These are phyloP conservation scores for Parelbella ahira DNA, from an alignment of 2,888 invertebrate species.

Conservation along the genomic window DNA sequence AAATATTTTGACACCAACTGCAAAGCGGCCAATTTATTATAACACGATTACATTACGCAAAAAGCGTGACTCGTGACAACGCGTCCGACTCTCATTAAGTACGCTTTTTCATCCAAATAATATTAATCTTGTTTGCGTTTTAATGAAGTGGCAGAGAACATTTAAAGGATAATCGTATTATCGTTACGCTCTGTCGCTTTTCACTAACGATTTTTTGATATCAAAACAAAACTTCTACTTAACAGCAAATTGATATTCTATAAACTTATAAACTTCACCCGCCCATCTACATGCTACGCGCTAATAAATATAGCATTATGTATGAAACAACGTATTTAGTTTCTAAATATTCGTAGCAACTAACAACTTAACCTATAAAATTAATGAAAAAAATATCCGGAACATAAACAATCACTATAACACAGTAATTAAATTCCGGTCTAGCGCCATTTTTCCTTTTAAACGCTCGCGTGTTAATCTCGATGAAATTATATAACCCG, in stretches of 20 bases:
- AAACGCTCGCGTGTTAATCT: constrained; percentile 12
- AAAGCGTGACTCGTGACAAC: constrained; percentile 17
- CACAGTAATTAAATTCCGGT: constrained; percentile 17
- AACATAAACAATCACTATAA: constrained; percentile 9
- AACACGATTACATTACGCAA: constrained; percentile 17
- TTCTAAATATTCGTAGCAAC: not conserved
- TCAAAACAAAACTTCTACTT: constrained; percentile 4
- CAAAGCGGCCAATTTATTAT: constrained; percentile 16
- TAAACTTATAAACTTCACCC: too few species aligned
- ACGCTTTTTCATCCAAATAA: constrained; percentile 18
- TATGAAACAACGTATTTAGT: too few species aligned
- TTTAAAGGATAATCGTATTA: constrained; percentile 25
- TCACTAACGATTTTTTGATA: constrained; percentile 14
- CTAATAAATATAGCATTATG: too few species aligned
- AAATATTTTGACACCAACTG: constrained; percentile 13
- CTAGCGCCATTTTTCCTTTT: constrained; percentile 15
- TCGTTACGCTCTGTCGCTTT: constrained; percentile 19
- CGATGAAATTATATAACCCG: constrained; percentile 14
- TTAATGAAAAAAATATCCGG: constrained; percentile 4
- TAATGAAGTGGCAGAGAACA: constrained; percentile 22
- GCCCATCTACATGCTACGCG: too few species aligned
- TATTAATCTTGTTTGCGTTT: constrained; percentile 23
- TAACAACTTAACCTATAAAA: constrained; percentile 3
- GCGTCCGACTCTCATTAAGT: constrained; percentile 17
- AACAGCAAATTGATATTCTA: too few species aligned